Evolutionary conservation across 2,113 vertebrate genomes (phyloP).

Genomic region (Forbesichthys agassizii): DNA sequence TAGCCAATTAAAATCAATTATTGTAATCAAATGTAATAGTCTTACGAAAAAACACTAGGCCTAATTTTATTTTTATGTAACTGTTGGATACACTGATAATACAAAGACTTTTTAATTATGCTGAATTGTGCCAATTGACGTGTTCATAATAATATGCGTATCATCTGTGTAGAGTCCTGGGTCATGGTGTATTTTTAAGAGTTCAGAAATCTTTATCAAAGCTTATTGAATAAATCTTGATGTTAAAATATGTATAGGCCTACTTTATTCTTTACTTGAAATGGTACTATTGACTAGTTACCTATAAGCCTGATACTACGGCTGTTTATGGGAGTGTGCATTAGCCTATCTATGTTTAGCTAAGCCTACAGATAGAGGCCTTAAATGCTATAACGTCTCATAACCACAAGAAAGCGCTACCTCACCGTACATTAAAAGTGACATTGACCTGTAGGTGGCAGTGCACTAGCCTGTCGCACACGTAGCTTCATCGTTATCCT

Average conservation of each 20-base stretch:
- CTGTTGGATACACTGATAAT: constrained; percentile 26
- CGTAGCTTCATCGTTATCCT: background rate
- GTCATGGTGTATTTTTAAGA: constrained; percentile 27
- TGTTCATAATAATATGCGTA: constrained; percentile 50
- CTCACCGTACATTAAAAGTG: background rate
- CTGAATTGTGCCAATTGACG: constrained; percentile 73
- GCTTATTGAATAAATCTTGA: constrained; percentile 60
- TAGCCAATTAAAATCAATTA: background rate
- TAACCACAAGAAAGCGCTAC: constrained; percentile 31
- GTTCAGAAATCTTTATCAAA: constrained; percentile 23
- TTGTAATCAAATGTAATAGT: constrained; percentile 10
- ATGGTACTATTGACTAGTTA: background rate
- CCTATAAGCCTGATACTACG: too few species aligned
- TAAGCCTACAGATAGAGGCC: too few species aligned
- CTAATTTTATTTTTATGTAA: constrained; percentile 38
- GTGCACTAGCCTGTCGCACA: constrained; percentile 2
- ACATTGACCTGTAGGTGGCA: constrained; percentile 23
- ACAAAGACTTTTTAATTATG: constrained; percentile 44
- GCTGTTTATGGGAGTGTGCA: too few species aligned
- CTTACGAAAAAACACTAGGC: constrained; percentile 13
- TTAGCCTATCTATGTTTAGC: too few species aligned
- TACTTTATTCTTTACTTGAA: background rate
- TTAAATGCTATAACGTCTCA: background rate
- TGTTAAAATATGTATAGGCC: constrained; percentile 14
- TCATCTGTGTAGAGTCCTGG: constrained; percentile 24